A percentile compares a stretch with the other conserved stretches of the same genome.
phyloP scores from a whole-genome alignment of 1,140 invertebrate species.

The Doryteuthis pealeii region DNA sequence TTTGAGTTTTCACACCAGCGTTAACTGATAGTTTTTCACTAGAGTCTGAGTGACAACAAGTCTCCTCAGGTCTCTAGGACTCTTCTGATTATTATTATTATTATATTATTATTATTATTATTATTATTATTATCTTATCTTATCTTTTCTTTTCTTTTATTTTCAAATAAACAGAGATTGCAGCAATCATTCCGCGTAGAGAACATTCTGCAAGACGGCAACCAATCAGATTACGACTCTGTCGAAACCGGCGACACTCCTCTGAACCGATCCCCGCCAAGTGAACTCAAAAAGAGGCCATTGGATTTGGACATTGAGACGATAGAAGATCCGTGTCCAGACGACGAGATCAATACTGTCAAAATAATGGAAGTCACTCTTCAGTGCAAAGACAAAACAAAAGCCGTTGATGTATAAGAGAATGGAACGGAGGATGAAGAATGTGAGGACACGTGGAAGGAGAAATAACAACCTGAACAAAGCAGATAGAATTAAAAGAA shows the following conservation, averaged over 20 bases:
- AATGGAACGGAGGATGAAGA: background rate
- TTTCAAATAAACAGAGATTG: constrained; percentile 30
- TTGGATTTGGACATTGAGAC: background rate
- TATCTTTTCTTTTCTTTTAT: background rate
- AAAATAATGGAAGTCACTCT: constrained; percentile 10
- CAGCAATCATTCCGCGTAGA: constrained; percentile 39
- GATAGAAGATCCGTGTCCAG: background rate
- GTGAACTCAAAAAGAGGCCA: background rate
- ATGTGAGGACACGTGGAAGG: background rate
- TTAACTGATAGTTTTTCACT: too few species aligned
- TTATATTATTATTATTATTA: too few species aligned
- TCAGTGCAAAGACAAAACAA: constrained; percentile 6
- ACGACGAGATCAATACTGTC: background rate
- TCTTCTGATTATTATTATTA: background rate
- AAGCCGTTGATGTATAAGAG: background rate
- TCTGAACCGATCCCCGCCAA: constrained; percentile 23
- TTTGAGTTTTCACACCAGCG: too few species aligned
- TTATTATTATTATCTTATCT: too few species aligned
- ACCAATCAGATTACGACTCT: constrained; percentile 36
- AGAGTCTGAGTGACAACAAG: too few species aligned
- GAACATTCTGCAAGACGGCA: constrained; percentile 28
- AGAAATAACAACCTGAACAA: background rate
- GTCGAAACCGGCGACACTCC: constrained; percentile 44
- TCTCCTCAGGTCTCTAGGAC: too few species aligned
- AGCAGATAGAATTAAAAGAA: too few species aligned